A percentile compares a stretch with the other conserved stretches of the same genome.
These are phyloP conservation scores for Porites divaricata DNA, from an alignment of 92 coral and sea anemone species.

Conservation along the genomic window DNA sequence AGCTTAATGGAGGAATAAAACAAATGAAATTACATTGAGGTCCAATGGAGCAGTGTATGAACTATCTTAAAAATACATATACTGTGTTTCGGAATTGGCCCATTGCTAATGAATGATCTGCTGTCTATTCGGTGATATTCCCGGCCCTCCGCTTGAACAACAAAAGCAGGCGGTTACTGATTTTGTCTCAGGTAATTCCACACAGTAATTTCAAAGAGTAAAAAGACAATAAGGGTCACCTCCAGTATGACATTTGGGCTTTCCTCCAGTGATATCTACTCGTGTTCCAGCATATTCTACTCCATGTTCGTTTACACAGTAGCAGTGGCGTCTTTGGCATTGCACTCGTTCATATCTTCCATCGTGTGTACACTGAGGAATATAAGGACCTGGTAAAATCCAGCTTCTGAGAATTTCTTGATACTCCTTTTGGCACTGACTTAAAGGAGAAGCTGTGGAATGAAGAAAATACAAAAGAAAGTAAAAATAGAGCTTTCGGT, in stretches of 20 bases:
- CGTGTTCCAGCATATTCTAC: conserved; percentile 69
- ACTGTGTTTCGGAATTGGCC: too few relatives aligned
- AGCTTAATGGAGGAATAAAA: too few relatives aligned
- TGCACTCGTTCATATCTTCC: conserved; percentile 83
- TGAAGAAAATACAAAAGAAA: background rate
- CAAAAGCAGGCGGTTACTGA: background rate
- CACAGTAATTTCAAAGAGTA: background rate
- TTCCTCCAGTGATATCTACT: conserved; percentile 53
- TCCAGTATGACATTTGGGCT: conserved; percentile 58
- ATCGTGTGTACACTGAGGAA: conserved; percentile 80
- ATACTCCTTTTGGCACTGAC: conserved; percentile 72
- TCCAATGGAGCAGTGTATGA: too few relatives aligned
- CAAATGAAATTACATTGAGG: too few relatives aligned
- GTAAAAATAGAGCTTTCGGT: background rate
- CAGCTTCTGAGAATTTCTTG: conserved; percentile 66
- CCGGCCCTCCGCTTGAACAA: background rate
- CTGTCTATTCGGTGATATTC: too few relatives aligned
- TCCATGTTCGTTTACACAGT: conserved; percentile 76
- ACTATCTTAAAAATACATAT: too few relatives aligned
- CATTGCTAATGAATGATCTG: too few relatives aligned
- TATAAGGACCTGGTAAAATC: conserved; percentile 55
- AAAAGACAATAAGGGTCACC: conserved; percentile 25
- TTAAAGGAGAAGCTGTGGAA: conserved; percentile 51
- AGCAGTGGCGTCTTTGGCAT: conserved; percentile 77
- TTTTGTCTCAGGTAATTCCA: background rate